A percentile compares a stretch with the other conserved stretches of the same genome.
phyloP scores from a whole-genome alignment of 2,113 vertebrate genomes.

The Laticauda colubrina region DNA sequence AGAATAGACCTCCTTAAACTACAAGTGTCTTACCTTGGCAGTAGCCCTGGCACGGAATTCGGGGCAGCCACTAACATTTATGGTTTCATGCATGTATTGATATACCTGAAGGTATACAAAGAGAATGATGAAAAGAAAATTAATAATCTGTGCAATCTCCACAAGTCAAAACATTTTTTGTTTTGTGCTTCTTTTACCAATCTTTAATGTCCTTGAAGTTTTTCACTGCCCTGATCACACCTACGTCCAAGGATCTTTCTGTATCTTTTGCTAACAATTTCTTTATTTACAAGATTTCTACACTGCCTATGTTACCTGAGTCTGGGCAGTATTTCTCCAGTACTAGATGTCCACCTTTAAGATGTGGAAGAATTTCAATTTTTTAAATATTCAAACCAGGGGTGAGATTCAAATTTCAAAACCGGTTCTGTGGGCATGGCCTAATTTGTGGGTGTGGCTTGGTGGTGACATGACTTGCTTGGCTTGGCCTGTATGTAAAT shows the following conservation, averaged over 20 bases:
- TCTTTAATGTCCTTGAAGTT: not conserved
- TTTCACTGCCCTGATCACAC: not conserved
- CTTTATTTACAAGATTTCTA: not conserved
- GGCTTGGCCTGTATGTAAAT: no score
- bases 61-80: constrained; percentile 94
- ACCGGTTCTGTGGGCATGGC: no score
- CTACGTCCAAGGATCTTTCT: not conserved
- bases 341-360: not conserved
- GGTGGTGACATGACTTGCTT: no score
- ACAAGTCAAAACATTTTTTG: not conserved
- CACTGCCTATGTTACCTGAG: not conserved
- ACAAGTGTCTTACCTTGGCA: constrained; percentile 86
- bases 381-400: not conserved
- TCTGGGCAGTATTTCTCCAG: not conserved
- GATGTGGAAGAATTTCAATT: not conserved
- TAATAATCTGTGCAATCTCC: not conserved
- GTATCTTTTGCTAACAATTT: not conserved
- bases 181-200: not conserved
- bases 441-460: no score
- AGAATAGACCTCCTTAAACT: constrained; percentile 64
- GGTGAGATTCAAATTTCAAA: no score
- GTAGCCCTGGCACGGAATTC: constrained; percentile 98
- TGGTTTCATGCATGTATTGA: constrained; percentile 99
- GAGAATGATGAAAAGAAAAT: constrained; percentile 57
- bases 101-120: constrained; percentile 85